A percentile compares a stretch with the other conserved stretches of the same genome.
Evolutionary conservation across 2,797 vertebrate species (phyloP).

Genomic region (Danio tinwini): DNA sequence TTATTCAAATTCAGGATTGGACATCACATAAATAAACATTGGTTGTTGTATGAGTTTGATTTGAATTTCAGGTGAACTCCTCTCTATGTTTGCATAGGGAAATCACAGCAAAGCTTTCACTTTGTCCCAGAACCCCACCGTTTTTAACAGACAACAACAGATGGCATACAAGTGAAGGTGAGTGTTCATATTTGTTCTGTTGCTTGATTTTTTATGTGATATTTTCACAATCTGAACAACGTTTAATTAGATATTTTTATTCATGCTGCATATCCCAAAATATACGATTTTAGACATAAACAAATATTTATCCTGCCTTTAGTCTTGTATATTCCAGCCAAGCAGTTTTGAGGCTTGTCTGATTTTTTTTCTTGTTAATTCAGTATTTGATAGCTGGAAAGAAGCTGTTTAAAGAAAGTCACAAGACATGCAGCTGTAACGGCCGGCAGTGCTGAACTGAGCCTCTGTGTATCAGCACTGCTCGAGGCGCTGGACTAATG

Average conservation of each 20-base stretch:
- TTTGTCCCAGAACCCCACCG: conserved; percentile 56
- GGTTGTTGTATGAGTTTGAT: conserved; percentile 54
- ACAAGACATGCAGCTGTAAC: conserved; percentile 66
- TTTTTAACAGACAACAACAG: conserved; percentile 69
- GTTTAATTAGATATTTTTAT: neutral
- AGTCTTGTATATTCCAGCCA: conserved; percentile 61
- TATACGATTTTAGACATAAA: conserved; percentile 9
- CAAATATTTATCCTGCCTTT: conserved; percentile 25
- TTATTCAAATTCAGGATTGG: conserved; percentile 67
- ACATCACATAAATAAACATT: conserved; percentile 49
- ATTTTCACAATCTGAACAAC: neutral
- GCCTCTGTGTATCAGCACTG: conserved; percentile 54
- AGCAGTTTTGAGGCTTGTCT: conserved; percentile 38
- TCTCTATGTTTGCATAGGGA: conserved; percentile 77
- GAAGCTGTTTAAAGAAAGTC: conserved; percentile 64
- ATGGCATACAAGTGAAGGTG: conserved; percentile 60
- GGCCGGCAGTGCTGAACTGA: conserved; percentile 63
- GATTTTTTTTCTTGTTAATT: conserved; percentile 31
- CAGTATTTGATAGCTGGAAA: conserved; percentile 47
- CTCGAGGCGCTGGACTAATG: conserved; percentile 60
- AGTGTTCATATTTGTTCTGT: conserved; percentile 35
- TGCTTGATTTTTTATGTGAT: neutral
- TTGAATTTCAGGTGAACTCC: conserved; percentile 72
- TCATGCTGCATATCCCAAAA: neutral
- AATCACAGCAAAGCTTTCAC: conserved; percentile 72